Evolutionary conservation across 2,797 vertebrate genomes (phyloP), one percentile per base, ranked within the genome.

Genomic region (Oryzias dopingdopingensis): DNA sequence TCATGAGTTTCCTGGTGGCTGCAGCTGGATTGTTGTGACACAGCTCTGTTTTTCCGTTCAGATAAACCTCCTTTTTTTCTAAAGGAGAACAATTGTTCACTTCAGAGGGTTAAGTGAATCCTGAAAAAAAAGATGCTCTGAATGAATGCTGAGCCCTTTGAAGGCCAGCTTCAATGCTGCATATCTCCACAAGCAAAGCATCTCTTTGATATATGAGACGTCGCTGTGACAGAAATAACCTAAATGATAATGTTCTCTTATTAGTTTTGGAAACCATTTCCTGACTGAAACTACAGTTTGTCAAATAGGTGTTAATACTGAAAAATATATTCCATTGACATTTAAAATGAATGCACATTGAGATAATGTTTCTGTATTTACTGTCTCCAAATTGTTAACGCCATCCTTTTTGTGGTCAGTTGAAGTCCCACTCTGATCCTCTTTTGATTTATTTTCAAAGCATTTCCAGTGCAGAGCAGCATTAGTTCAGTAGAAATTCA

Each of bases 151-250:
- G 59, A 52, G 63, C 79, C 79, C 90, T 92, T 93, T 92, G 90
- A 93, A 91, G 89, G 59, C 56, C 46, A 59, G 59, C 67, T 75
- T 84, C 71, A 81, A 84, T 85, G 74, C 82, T 80, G 52, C 79
- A 85, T 88, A 83, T 86, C 84, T 84, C 82, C 68, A 89, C 84
- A 87, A 77, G 74, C 80, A 85, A 79, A 85, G 74, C 79, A 88
- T 85, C 82, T 81, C 70, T 90, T 88, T 90, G 88, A 91, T 89
- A 86, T 85, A 47, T 64, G 67, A 78, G 58, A 46, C 56, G 26
- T 64, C 41, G 44, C 44, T 29, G 17, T 14, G 44, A 67, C 24
- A 15, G 15, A 63, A 79, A 78, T 57, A 52, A 77, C 45, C 44
- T 49, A 65, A 68, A 77, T 57, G 48, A 62, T 48, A 56, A 65